A percentile compares a stretch with the other conserved stretches of the same genome.
Evolutionary conservation across 2,888 invertebrate species (phyloP).

Genomic region (Epistrophe eligans): DNA sequence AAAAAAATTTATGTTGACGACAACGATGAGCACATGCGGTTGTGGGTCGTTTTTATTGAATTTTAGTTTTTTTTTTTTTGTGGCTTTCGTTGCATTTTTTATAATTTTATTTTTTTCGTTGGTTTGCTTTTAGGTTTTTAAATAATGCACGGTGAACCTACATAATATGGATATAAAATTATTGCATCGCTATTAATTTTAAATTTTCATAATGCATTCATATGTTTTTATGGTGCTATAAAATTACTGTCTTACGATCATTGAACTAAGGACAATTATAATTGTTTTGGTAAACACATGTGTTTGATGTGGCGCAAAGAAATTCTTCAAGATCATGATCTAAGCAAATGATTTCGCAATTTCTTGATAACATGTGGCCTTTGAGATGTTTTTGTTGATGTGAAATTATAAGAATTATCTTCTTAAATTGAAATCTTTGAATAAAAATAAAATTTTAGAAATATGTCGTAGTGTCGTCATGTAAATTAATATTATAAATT

Average conservation of each 20-base stretch:
- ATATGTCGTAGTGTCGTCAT: too few relatives aligned
- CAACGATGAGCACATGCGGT: background rate
- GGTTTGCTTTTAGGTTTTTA: constrained; percentile 1
- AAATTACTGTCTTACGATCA: background rate
- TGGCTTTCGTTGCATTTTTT: constrained; percentile 23
- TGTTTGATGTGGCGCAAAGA: background rate
- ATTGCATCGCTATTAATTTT: constrained; percentile 38
- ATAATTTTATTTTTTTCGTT: constrained; percentile 20
- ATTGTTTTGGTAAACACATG: constrained; percentile 16
- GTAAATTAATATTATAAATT: too few relatives aligned
- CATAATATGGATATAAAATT: constrained; percentile 24
- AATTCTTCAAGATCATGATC: constrained; percentile 1
- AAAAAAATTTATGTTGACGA: constrained; percentile 1
- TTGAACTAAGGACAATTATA: constrained; percentile 23
- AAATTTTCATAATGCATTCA: background rate
- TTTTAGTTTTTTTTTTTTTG: constrained; percentile 21
- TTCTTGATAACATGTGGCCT: constrained; percentile 3
- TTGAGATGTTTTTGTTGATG: background rate
- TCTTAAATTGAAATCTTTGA: background rate
- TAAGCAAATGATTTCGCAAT: background rate
- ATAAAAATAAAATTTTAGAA: background rate
- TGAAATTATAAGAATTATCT: constrained; percentile 6
- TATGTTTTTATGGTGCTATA: background rate
- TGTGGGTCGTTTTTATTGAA: constrained; percentile 40
- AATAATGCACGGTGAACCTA: constrained; percentile 23